Conservation (phyloP, 2,888 invertebrate species). For the Drosophila nigritarsus region DNA sequence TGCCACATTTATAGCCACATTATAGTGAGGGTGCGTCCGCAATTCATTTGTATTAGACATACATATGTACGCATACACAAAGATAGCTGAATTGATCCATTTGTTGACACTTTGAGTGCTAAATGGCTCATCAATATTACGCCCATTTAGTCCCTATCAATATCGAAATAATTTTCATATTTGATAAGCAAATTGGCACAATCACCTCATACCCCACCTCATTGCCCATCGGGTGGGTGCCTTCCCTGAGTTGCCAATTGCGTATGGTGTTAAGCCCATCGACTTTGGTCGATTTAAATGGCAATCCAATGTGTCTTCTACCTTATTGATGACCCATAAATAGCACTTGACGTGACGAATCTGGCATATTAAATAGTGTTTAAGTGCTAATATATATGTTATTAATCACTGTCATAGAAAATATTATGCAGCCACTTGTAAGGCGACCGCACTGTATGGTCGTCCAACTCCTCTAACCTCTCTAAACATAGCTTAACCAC, state of each 20-base stretch:
- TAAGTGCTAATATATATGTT: too few species aligned
- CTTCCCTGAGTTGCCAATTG: constrained; percentile 12
- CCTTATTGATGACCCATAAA: neutral
- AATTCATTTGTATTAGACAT: constrained; percentile 2
- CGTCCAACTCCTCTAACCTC: too few species aligned
- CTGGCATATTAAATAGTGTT: neutral
- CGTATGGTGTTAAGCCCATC: constrained; percentile 12
- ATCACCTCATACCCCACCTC: neutral
- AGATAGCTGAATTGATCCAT: constrained; percentile 16
- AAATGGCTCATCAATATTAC: constrained; percentile 49
- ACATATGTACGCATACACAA: neutral
- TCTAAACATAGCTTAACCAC: too few species aligned
- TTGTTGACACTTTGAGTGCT: constrained; percentile 28
- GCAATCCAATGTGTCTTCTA: constrained; percentile 5
- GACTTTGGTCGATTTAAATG: constrained; percentile 24
- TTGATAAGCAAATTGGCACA: constrained; percentile 58
- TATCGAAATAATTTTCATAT: constrained; percentile 52
- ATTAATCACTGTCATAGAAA: too few species aligned
- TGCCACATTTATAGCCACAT: constrained; percentile 16
- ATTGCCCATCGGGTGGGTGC: neutral
- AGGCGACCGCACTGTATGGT: too few species aligned
- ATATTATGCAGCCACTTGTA: too few species aligned
- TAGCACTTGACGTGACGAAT: neutral
- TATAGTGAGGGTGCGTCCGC: constrained; percentile 10
- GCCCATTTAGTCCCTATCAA: constrained; percentile 45